A percentile compares a stretch with the other conserved stretches of the same genome.
Conservation (phyloP, 2,888 invertebrate genomes). For the Metacarcinus magister region DNA sequence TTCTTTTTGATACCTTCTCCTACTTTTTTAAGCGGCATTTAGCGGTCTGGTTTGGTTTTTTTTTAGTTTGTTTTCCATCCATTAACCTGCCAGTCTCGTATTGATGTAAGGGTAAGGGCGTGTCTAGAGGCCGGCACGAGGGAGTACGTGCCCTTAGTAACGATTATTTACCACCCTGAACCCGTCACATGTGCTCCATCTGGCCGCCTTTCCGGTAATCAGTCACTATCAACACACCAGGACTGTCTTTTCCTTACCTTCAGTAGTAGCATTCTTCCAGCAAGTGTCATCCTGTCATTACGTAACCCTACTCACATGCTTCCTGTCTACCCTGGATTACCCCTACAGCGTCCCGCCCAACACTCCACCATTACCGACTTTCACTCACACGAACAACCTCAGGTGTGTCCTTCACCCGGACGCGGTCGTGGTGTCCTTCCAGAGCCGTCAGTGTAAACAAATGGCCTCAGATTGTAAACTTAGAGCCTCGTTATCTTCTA, state of each 20-base stretch:
- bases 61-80: too few relatives aligned
- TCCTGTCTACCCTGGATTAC: neutral
- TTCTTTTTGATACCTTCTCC: neutral
- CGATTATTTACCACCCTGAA: neutral
- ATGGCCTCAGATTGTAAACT: slow-evolving; percentile 20
- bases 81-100: too few relatives aligned
- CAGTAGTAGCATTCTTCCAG: too few relatives aligned
- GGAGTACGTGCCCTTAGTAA: too few relatives aligned
- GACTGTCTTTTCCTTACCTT: too few relatives aligned
- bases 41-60: too few relatives aligned
- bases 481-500: slow-evolving; percentile 29
- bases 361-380: neutral
- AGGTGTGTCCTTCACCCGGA: neutral
- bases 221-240: too few relatives aligned
- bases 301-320: neutral
- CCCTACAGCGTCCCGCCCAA: neutral
- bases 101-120: too few relatives aligned
- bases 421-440: neutral
- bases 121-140: too few relatives aligned
- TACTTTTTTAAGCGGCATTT: too few relatives aligned
- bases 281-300: neutral
- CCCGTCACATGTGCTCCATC: neutral
- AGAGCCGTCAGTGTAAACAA: neutral
- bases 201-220: neutral
- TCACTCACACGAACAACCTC: neutral